phyloP scores from a whole-genome alignment of 2,888 invertebrate species.

The Orchesella flavescens region DNA sequence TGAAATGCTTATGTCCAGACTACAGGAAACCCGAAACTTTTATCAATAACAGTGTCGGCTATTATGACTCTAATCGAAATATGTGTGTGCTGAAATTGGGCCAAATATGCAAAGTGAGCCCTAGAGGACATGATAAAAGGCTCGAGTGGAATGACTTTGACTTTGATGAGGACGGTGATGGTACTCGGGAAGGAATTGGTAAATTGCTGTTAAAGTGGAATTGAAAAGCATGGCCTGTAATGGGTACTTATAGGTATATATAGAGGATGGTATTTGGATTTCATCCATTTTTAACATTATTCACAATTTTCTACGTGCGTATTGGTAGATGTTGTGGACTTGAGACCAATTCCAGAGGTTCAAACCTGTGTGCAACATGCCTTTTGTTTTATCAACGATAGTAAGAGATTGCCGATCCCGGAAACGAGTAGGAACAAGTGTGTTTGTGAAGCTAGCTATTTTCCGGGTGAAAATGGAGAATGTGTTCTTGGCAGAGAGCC shows the following conservation, averaged over 20 bases:
- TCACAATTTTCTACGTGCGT: not conserved
- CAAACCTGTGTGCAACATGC: conserved; percentile 39
- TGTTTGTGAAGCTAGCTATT: conserved; percentile 23
- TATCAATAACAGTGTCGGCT: not conserved
- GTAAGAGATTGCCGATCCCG: not conserved
- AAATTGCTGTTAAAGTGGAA: not conserved
- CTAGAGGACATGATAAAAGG: conserved; percentile 11
- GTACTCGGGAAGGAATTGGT: conserved; percentile 27
- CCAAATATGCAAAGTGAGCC: not conserved
- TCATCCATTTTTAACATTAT: not conserved
- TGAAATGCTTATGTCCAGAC: conserved; percentile 43
- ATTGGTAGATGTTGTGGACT: conserved; percentile 25
- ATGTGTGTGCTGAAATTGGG: conserved; percentile 37
- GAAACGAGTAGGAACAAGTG: not conserved
- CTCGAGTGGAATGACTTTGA: conserved; percentile 36
- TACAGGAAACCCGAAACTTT: conserved; percentile 15
- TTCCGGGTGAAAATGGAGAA: not conserved
- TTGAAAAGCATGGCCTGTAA: not conserved
- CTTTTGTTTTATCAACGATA: conserved; percentile 22
- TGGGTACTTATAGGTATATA: too few relatives aligned
- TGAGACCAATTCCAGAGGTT: conserved; percentile 8
- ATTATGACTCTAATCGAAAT: conserved; percentile 9
- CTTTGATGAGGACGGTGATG: not conserved
- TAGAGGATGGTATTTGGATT: too few relatives aligned
- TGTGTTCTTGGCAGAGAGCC: conserved; percentile 19